Evolutionary conservation across 1,140 invertebrate species (phyloP).

Genomic region (Temnothorax nylanderi): DNA sequence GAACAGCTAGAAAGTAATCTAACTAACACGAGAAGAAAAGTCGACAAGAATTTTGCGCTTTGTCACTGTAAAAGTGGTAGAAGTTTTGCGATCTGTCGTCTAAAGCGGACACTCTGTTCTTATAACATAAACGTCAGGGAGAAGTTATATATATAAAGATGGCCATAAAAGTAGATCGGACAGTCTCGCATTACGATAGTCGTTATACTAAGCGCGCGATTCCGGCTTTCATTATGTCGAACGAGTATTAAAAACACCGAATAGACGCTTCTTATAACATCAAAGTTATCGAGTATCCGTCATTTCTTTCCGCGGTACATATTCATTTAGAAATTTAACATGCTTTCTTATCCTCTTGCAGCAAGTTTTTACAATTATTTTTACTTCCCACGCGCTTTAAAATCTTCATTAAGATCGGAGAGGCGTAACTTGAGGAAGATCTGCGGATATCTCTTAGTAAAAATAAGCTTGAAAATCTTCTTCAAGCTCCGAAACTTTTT

Average conservation of each 20-base stretch:
- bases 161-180: neutral
- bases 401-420: neutral
- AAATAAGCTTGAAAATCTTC: neutral
- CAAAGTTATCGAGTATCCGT: neutral
- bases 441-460: neutral
- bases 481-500: neutral
- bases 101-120: neutral
- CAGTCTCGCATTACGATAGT: neutral
- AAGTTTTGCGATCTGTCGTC: neutral
- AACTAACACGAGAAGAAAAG: neutral
- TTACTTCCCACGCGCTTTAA: neutral
- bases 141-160: neutral
- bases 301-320: neutral
- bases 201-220: neutral
- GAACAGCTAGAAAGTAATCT: slow-evolving; percentile 6
- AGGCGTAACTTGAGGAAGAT: neutral
- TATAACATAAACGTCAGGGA: neutral
- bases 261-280: neutral
- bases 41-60: slow-evolving; percentile 27
- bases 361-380: neutral
- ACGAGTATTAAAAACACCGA: slow-evolving; percentile 9
- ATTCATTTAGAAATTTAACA: slow-evolving; percentile 20
- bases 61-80: slow-evolving; percentile 23
- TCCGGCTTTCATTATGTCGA: neutral
- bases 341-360: neutral